phyloP scores from a whole-genome alignment of 2,888 invertebrate species.

The Megastigmus dorsalis region DNA sequence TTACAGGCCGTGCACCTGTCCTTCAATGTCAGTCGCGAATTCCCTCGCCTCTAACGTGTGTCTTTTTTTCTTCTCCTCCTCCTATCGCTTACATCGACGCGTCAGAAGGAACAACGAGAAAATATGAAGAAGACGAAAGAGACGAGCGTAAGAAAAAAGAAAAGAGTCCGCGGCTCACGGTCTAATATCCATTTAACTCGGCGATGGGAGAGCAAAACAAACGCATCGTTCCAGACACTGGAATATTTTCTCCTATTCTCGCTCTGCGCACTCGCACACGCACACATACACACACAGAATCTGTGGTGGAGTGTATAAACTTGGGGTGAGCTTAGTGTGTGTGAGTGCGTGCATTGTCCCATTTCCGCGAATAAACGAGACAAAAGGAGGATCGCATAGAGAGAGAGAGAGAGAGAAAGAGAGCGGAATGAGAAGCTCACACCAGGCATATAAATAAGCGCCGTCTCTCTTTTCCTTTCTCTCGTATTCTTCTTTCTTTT shows the following conservation, averaged over 20 bases:
- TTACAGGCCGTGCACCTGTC: neutral
- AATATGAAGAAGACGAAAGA: no score
- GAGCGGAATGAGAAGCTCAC: neutral
- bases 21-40: constrained; percentile 16
- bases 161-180: neutral
- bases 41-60: neutral
- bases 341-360: neutral
- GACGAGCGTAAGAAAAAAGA: neutral
- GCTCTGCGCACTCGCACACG: neutral
- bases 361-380: constrained; percentile 5
- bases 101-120: no score
- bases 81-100: neutral
- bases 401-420: neutral
- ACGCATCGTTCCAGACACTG: neutral
- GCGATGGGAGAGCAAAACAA: neutral
- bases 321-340: neutral
- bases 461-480: neutral
- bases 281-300: neutral
- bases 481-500: neutral
- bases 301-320: neutral
- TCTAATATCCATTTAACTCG: constrained; percentile 43
- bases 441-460: constrained; percentile 22
- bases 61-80: no score
- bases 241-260: constrained; percentile 4
- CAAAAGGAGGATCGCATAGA: constrained; percentile 16